These are phyloP conservation scores for Patiria miniata DNA, from an alignment of 35 echinoderm and acorn worm species.

Conservation along the genomic window DNA sequence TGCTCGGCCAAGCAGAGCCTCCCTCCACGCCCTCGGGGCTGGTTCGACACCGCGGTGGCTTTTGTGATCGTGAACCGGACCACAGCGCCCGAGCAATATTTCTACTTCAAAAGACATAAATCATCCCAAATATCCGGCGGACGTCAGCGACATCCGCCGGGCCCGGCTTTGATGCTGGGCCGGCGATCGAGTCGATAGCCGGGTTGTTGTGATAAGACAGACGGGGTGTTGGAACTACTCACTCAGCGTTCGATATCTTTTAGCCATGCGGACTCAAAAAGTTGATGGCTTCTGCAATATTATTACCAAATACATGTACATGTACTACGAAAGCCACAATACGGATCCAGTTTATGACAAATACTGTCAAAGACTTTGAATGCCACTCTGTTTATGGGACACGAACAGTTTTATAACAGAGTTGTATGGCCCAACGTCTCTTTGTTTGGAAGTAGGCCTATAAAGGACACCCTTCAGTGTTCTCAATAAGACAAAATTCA, in stretches of 20 bases:
- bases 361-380: too few species aligned
- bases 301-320: too few species aligned
- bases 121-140: constrained; percentile 15
- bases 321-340: too few species aligned
- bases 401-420: too few species aligned
- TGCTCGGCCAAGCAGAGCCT: neutral
- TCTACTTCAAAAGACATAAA: constrained; percentile 34
- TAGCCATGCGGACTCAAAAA: neutral
- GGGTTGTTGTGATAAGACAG: constrained; percentile 16
- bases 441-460: too few species aligned
- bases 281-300: too few species aligned
- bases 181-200: constrained; percentile 9
- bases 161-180: neutral
- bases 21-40: neutral
- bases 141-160: constrained; percentile 31
- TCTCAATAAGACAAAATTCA: too few species aligned
- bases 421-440: too few species aligned
- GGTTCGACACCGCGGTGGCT: constrained; percentile 14
- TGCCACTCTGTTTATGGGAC: too few species aligned
- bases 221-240: constrained; percentile 3
- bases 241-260: neutral
- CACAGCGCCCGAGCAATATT: constrained; percentile 13
- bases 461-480: too few species aligned
- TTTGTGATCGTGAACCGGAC: constrained; percentile 18
- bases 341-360: too few species aligned